phyloP scores from a whole-genome alignment of 2,113 vertebrate species.

The Campylorhamphus procurvoides region DNA sequence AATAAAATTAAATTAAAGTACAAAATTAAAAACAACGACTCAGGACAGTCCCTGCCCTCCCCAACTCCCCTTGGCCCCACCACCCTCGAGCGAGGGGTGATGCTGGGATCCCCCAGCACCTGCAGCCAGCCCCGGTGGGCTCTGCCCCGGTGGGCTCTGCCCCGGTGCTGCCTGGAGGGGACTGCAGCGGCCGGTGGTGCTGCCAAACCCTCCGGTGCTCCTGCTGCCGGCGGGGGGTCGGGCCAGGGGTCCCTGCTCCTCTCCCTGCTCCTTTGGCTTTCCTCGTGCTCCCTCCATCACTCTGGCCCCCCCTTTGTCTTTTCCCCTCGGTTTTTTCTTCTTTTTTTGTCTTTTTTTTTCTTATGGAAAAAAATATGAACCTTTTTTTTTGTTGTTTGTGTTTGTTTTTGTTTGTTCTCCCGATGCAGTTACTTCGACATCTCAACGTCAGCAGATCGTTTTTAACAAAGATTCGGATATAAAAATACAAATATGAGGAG shows the following conservation, averaged over 20 bases:
- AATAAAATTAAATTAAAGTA: slow-evolving; percentile 85
- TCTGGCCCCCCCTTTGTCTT: not conserved
- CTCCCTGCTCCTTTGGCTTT: not conserved
- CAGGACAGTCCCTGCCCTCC: slow-evolving; percentile 51
- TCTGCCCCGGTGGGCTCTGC: not conserved
- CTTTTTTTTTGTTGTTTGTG: slow-evolving; percentile 57
- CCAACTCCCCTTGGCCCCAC: not conserved
- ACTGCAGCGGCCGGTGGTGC: not conserved
- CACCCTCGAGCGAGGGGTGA: slow-evolving; percentile 59
- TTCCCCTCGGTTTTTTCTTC: not conserved
- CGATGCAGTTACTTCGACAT: slow-evolving; percentile 84
- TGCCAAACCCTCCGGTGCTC: not conserved
- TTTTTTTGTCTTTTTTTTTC: slow-evolving; percentile 55
- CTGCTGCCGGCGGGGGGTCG: not conserved
- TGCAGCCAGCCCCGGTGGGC: slow-evolving; percentile 65
- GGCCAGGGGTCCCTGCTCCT: slow-evolving; percentile 44
- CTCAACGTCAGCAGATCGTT: slow-evolving; percentile 86
- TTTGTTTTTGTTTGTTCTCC: slow-evolving; percentile 16
- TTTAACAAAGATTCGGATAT: slow-evolving; percentile 96
- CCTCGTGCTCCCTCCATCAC: not conserved
- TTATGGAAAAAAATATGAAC: slow-evolving; percentile 61
- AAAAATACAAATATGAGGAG: slow-evolving; percentile 95
- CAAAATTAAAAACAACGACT: slow-evolving; percentile 85
- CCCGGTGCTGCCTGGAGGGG: not conserved
- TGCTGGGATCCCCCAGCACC: slow-evolving; percentile 5